These are phyloP conservation scores for Sialis lutaria DNA, from an alignment of 2,888 invertebrate species.

Conservation along the genomic window DNA sequence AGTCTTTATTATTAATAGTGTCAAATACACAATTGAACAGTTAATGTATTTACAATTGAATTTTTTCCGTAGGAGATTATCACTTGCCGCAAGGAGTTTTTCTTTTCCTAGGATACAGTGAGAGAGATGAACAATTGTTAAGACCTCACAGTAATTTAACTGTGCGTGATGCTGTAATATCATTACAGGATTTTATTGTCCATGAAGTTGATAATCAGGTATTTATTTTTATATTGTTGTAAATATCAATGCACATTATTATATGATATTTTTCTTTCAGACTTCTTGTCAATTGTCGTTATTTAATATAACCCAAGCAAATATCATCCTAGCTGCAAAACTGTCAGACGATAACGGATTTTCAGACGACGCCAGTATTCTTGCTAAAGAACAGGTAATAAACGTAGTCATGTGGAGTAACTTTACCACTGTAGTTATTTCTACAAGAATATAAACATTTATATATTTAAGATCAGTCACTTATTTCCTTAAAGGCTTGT, in stretches of 20 bases:
- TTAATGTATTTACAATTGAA: too few relatives aligned
- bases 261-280: constrained; percentile 31
- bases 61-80: constrained; percentile 40
- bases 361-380: constrained; percentile 40
- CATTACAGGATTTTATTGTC: constrained; percentile 62
- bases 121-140: constrained; percentile 66
- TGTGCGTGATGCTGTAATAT: constrained; percentile 67
- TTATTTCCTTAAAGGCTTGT: too few relatives aligned
- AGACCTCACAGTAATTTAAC: constrained; percentile 69
- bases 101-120: constrained; percentile 76
- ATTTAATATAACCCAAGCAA: constrained; percentile 74
- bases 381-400: constrained; percentile 55
- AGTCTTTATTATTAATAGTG: too few relatives aligned
- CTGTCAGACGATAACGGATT: constrained; percentile 45
- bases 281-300: constrained; percentile 69
- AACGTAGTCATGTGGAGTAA: neutral
- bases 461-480: too few relatives aligned
- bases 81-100: constrained; percentile 71
- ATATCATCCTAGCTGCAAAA: constrained; percentile 71
- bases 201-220: constrained; percentile 57
- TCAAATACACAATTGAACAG: too few relatives aligned
- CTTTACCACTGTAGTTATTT: too few relatives aligned
- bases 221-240: constrained; percentile 13
- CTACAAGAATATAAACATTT: too few relatives aligned
- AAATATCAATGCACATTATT: neutral